Base-by-base conservation (phyloP, 2,888 invertebrate species). In the Creontiades dilutus region DNA sequence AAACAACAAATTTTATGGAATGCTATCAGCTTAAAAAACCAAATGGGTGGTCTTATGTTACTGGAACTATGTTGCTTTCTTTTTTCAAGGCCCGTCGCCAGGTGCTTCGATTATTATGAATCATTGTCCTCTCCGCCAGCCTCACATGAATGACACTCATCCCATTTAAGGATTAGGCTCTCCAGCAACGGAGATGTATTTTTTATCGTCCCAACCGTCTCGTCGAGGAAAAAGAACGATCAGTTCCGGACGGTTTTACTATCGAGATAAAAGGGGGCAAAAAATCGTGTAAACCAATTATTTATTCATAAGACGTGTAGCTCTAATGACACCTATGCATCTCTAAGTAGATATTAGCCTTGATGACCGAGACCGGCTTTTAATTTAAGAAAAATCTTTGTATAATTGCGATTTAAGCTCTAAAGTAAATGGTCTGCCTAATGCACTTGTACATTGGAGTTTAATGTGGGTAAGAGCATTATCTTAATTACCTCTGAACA, bases 321-420 rank as follows among this genome's bases (percentile, higher is more conserved):
- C 78, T 46, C 46, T 78, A 78, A 78, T 78, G 78, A 78, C 78
- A 78, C 78, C 78, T 78, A 78, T 78, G 78, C 78, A 78, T 78
- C 19, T 78, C 78, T 47, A 47, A 78, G 37, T 46, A 78, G 47
- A 19, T 47, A 78, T 78, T 78, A 78, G 47, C 78, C n/a, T 78
- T 78, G 78, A 78, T 78, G 37, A 78, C 78, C 78, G 78, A 0
- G 37, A 11, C 16, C 78, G 78, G 78, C 78, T 78, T 78, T 78
- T 78, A 78, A 78, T 78, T 78, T 78, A 23, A 68, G 68, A 68
- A 68, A 68, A 68, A 68, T 68, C 23, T 23, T 23, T 11, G 68
- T 68, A 23, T 68, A 68, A 68, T 68, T 23, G 68, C 68, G 23
- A 68, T 68, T 23, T 23, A 68, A 68, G 68, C 23, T 68, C 27